phyloP scores from a whole-genome alignment of 2,888 invertebrate genomes.

The Hemithea aestivaria region DNA sequence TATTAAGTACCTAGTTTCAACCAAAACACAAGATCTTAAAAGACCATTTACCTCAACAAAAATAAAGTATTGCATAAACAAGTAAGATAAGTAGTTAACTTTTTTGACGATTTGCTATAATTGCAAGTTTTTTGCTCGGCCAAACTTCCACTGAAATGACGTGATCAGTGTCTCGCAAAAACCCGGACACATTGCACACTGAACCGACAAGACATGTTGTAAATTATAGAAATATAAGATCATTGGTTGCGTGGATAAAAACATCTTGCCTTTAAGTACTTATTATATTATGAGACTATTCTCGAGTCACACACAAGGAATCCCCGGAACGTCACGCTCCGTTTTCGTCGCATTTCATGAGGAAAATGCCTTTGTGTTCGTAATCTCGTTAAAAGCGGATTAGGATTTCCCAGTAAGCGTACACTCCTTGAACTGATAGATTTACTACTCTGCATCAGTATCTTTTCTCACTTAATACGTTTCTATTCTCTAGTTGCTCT shows the following conservation, averaged over 20 bases:
- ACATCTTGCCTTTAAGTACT: conserved; percentile 13
- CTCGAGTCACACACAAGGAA: conserved; percentile 6
- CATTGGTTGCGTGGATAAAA: conserved; percentile 6
- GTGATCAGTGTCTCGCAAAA: conserved; percentile 42
- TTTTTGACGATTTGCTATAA: conserved; percentile 33
- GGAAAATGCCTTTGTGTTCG: conserved; percentile 7
- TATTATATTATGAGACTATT: conserved; percentile 6
- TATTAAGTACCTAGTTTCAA: no score
- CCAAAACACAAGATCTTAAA: conserved; percentile 1
- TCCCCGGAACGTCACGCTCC: conserved; percentile 10
- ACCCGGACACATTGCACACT: conserved; percentile 43
- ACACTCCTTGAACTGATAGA: not conserved
- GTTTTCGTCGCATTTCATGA: conserved; percentile 3
- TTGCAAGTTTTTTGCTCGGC: conserved; percentile 37
- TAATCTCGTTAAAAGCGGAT: not conserved
- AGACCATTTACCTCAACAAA: conserved; percentile 17
- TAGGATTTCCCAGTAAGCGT: not conserved
- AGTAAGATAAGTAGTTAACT: conserved; percentile 18
- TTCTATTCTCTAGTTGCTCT: no score
- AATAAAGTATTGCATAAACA: conserved; percentile 17
- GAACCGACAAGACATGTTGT: conserved; percentile 28
- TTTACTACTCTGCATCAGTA: no score
- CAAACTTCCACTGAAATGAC: conserved; percentile 38
- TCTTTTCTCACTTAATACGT: no score
- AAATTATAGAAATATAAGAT: conserved; percentile 17